These are phyloP conservation scores for Halcyon chelicuti DNA, from an alignment of 2,797 vertebrate genomes.

Conservation along the genomic window DNA sequence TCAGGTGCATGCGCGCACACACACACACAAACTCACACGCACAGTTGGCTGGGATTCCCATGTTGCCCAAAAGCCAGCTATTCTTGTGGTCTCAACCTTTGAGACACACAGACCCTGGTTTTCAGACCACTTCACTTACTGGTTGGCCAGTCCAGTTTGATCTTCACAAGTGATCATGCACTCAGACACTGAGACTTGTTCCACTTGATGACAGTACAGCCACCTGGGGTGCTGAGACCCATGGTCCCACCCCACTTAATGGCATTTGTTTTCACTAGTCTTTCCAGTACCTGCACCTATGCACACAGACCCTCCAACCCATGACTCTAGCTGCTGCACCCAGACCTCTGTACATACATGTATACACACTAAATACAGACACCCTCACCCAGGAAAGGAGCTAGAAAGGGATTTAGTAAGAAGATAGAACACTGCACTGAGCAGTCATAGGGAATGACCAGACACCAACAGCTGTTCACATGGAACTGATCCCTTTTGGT, in stretches of 20 bases:
- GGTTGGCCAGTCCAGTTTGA: background rate
- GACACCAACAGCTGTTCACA: background rate
- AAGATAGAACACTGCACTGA: background rate
- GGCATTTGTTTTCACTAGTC: background rate
- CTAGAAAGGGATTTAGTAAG: background rate
- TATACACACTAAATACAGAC: background rate
- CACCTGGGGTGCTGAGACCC: rapidly evolving
- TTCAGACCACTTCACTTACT: background rate
- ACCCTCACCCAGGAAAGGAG: rapidly evolving
- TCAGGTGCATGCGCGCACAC: background rate
- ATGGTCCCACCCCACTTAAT: background rate
- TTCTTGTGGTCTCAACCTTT: background rate
- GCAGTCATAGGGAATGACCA: background rate
- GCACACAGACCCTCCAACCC: rapidly evolving
- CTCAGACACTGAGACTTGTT: background rate
- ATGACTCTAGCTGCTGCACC: background rate
- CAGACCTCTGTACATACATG: background rate
- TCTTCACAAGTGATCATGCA: background rate
- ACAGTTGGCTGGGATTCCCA: background rate
- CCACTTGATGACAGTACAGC: background rate
- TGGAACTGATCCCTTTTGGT: background rate
- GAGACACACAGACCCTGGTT: background rate
- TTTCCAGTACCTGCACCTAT: background rate
- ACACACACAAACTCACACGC: too few relatives aligned
- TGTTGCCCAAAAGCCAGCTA: background rate